Conservation (phyloP, 1,140 invertebrate species). For the Eumeta japonica region DNA sequence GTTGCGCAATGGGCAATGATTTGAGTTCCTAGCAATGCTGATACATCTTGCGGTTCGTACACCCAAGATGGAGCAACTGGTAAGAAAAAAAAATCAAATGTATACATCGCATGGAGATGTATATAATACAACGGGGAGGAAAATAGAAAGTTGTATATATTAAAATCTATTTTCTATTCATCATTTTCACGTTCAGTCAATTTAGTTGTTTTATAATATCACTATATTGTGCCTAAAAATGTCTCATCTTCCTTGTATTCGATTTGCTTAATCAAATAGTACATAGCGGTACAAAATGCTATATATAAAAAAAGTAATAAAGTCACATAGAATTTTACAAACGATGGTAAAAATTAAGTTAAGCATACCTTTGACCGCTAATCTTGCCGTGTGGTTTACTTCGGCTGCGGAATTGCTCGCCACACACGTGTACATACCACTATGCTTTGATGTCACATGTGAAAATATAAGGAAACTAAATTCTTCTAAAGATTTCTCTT, state of each 20-base stretch:
- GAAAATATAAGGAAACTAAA: constrained; percentile 75
- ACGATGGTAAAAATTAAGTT: not conserved
- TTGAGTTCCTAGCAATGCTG: constrained; percentile 72
- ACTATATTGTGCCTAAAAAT: too few relatives aligned
- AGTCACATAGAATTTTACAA: not conserved
- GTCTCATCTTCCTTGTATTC: too few relatives aligned
- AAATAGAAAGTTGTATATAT: constrained; percentile 11
- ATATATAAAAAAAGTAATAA: too few relatives aligned
- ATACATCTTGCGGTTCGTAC: constrained; percentile 75
- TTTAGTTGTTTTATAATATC: too few relatives aligned
- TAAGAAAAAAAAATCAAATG: constrained; percentile 19
- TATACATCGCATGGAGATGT: too few relatives aligned
- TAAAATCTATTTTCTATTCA: too few relatives aligned
- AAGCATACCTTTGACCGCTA: constrained; percentile 76
- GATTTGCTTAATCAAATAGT: too few relatives aligned
- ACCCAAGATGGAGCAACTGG: constrained; percentile 82
- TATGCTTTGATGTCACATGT: constrained; percentile 73
- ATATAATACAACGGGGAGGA: too few relatives aligned
- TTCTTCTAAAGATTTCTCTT: constrained; percentile 68
- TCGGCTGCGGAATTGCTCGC: constrained; percentile 80
- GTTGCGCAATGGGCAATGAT: constrained; percentile 75
- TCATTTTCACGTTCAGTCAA: too few relatives aligned
- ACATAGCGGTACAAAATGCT: too few relatives aligned
- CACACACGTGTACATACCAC: constrained; percentile 84
- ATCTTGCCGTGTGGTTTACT: constrained; percentile 76